Base-by-base conservation (phyloP, 2,113 vertebrate genomes). In the Ranitomeya imitator region DNA sequence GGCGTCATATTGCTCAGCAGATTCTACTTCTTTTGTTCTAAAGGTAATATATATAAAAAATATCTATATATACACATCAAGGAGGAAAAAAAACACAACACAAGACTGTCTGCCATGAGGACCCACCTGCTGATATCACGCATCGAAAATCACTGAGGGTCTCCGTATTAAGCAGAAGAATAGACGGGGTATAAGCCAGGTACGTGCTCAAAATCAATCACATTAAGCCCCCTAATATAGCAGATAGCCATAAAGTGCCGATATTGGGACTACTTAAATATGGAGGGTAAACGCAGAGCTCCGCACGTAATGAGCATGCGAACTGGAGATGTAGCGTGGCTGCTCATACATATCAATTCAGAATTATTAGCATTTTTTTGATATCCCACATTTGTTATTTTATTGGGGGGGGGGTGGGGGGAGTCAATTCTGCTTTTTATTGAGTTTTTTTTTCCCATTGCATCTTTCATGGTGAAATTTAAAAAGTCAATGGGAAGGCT, bases 71-170 rank as follows among this genome's bases (percentile, higher is more conserved):
- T 2, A 31, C 2, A 31, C 26, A n/a, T 65, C 11, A 18, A 37
- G 10, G 77, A 86, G n/a, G 26, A 80, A 19, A 79, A 69, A 16
- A 79, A 69, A 16, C 26, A 23, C 11, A 37, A 23, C 5, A 54
- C 26, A 31, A 31, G 26, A 13, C 7, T 21, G 78, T 11, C 61
- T 21, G 86, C 37, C 23, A 87, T 87, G 78, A 87, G 79, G 23
- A 4, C 23, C 31, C 3, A 45, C 12, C 71, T 45, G 61, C 7
- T 73, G 1, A 14, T 2, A 11, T 7, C 61, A 19, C 59, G 11
- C 31, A 5, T 51, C 57, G 19, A 23, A 76, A 85, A n/a, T 51
- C 60, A 83, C 6, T 65, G 61, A 83, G 21, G 31, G 60, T 18
- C 13, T 63, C 37, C 0, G 26, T 14, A 31, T 85, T 15, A 21